Evolutionary conservation across 2,797 vertebrate species (phyloP), one percentile per base, ranked within the genome.

Genomic region (Acipenser transmontanus): DNA sequence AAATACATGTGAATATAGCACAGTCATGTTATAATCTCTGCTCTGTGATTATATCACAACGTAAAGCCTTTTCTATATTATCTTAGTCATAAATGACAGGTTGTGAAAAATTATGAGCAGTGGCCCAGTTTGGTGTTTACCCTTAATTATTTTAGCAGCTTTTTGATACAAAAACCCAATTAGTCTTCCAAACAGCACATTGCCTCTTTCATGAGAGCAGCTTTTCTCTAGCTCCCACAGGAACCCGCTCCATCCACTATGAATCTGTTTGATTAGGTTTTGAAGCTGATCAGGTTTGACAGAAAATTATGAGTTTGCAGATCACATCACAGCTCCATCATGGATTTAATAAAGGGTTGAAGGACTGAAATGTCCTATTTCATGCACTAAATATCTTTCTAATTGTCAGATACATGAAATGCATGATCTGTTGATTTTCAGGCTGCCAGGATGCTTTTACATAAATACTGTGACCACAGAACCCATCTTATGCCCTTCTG

Each of bases 221-320:
- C 54, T 57, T 57, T 13, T 14, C 54, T 13, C 12, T 9, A 14
- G 12, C 54, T 13, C 54, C 4, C 34, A 34, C 2, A 34, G 50
- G 51, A 49, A 52, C 50, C 10, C 7, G 51, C 50, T 65, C 63
- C 63, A 17, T 65, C 20, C 63, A 7, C 63, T 65, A 54, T 50
- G 34, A 65, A 65, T 65, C 50, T 51, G 50, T 52, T 50, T 65
- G 63, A 65, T 65, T 50, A 65, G 63, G 51, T 54, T 65, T 52
- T 65, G 63, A 65, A 65, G 49, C 14, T 65, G 50, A 65, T 65
- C 50, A 8, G 11, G 63, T 65, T 54, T 54, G 63, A 65, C 63
- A 65, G 50, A 65, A 65, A 65, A 65, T 65, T 52, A 65, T 65
- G 63, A 52, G 50, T 61, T 61, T 65, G 50, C 20, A 54, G 50